Conservation (phyloP, 2,888 invertebrate genomes). For the Augochlorella aurata region DNA sequence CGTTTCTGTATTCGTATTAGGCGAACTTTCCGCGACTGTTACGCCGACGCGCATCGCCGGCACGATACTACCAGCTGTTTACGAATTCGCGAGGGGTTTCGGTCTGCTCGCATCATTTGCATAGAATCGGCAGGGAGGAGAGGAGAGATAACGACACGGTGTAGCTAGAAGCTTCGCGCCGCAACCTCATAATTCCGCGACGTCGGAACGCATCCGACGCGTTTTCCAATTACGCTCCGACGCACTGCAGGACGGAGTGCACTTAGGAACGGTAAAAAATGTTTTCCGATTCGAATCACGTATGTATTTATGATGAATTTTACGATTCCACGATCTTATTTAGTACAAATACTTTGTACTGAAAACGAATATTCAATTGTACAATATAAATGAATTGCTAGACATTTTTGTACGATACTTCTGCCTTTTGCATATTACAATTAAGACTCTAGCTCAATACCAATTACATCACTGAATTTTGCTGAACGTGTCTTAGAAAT, state of each 20-base stretch:
- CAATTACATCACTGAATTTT: too few species aligned
- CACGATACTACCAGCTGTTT: slow-evolving; percentile 6
- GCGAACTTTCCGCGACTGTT: neutral
- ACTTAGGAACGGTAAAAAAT: too few species aligned
- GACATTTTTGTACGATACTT: too few species aligned
- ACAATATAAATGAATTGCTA: too few species aligned
- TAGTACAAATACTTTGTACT: too few species aligned
- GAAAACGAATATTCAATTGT: too few species aligned
- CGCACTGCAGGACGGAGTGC: neutral
- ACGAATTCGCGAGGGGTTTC: neutral
- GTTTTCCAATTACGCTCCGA: neutral
- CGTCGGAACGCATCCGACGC: neutral
- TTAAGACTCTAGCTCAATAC: too few species aligned
- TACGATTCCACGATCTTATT: too few species aligned
- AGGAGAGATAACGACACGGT: neutral
- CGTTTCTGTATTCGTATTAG: neutral
- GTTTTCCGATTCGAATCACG: too few species aligned
- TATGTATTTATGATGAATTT: too few species aligned
- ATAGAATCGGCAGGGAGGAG: neutral
- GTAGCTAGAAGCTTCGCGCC: neutral
- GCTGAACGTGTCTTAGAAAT: too few species aligned
- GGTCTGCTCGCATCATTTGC: neutral
- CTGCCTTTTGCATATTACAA: too few species aligned
- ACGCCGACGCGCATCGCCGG: neutral
- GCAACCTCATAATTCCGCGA: neutral